Evolutionary conservation across 2,113 vertebrate genomes (phyloP).

Genomic region (Paracanthobrama guichenoti): DNA sequence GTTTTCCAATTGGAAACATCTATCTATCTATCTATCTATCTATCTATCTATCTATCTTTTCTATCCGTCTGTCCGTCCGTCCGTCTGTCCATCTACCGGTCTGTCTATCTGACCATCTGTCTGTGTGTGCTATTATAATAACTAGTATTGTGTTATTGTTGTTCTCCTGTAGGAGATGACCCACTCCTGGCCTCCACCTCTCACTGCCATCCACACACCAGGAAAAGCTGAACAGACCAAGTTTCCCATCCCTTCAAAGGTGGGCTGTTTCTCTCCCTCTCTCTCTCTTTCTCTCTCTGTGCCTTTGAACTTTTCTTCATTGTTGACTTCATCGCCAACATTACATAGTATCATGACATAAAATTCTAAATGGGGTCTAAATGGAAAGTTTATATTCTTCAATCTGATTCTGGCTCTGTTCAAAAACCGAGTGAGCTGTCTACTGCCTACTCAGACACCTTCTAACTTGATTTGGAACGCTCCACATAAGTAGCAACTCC

Average conservation of each 20-base stretch:
- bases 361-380: background rate
- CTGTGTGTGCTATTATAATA: background rate
- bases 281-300: background rate
- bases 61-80: no score
- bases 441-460: background rate
- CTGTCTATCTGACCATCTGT: fast-evolving
- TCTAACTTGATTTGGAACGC: background rate
- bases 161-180: constrained; percentile 88
- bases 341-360: background rate
- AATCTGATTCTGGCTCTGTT: background rate
- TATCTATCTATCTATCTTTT: no score
- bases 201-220: constrained; percentile 87
- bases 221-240: constrained; percentile 82
- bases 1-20: background rate
- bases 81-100: no score
- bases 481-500: background rate
- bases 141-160: background rate
- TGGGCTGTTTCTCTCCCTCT: constrained; percentile 60
- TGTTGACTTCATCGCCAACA: background rate
- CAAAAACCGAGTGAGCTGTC: background rate
- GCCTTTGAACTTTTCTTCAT: background rate
- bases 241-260: constrained; percentile 85
- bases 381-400: background rate
- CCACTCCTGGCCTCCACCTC: constrained; percentile 89
- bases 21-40: no score